phyloP scores from a whole-genome alignment of 1,140 invertebrate species.

The Drosophila sturtevanti region DNA sequence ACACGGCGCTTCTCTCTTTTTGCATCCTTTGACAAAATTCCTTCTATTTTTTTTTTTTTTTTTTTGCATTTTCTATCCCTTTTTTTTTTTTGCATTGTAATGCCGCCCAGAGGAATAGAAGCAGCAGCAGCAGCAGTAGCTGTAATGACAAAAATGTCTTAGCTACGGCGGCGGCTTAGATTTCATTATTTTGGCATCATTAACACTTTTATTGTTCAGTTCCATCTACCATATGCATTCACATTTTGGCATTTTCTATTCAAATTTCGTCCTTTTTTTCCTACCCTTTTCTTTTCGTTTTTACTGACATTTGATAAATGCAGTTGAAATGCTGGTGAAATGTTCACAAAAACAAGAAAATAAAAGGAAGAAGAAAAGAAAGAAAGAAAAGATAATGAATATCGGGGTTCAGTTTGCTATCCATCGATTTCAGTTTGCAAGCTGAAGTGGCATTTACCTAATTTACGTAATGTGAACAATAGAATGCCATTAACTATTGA shows the following conservation, averaged over 20 bases:
- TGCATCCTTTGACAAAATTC: constrained; percentile 65
- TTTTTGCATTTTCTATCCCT: constrained; percentile 45
- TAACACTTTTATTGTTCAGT: constrained; percentile 74
- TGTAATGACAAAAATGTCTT: too few relatives aligned
- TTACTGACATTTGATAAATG: constrained; percentile 38
- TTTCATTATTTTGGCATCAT: constrained; percentile 77
- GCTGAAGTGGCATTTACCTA: constrained; percentile 47
- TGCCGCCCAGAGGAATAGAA: constrained; percentile 13
- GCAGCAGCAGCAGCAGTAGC: too few relatives aligned
- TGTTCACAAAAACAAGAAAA: constrained; percentile 30
- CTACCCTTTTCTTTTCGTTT: constrained; percentile 3
- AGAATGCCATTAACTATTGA: not conserved
- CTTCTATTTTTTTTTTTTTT: constrained; percentile 36
- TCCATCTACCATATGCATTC: constrained; percentile 37
- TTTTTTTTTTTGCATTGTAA: constrained; percentile 69
- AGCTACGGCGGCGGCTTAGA: constrained; percentile 17
- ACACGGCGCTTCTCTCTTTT: constrained; percentile 44
- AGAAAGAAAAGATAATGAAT: not conserved
- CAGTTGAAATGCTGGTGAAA: constrained; percentile 52
- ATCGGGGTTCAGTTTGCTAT: not conserved
- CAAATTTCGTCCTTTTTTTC: constrained; percentile 44
- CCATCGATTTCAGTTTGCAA: not conserved
- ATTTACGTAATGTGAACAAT: constrained; percentile 2
- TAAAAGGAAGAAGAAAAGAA: not conserved
- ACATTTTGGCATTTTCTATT: constrained; percentile 51